These are phyloP conservation scores for Sclerurus mexicanus DNA, from an alignment of 2,113 vertebrate genomes.

Conservation along the genomic window DNA sequence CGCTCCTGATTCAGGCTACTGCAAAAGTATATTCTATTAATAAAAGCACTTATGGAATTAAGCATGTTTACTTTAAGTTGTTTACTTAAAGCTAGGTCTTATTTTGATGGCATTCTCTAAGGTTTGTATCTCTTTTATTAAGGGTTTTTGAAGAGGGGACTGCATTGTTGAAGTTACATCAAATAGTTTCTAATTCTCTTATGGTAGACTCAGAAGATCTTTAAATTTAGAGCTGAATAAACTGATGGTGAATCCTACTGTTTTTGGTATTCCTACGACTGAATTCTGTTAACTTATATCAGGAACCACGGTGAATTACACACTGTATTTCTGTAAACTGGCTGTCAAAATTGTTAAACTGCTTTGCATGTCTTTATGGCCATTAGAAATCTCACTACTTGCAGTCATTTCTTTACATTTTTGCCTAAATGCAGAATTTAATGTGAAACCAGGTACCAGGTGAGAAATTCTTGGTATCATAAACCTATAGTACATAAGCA, in stretches of 20 bases:
- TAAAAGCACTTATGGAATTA: neutral
- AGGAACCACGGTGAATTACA: neutral
- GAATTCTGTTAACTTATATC: neutral
- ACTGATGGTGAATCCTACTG: neutral
- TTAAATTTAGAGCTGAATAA: neutral
- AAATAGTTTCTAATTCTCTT: neutral
- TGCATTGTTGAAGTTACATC: neutral
- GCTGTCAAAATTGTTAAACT: neutral
- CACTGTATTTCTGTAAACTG: fast-evolving
- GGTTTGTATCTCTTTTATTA: neutral
- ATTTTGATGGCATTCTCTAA: neutral
- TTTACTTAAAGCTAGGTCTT: neutral
- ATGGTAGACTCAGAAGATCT: neutral
- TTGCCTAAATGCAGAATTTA: neutral
- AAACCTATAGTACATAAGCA: neutral
- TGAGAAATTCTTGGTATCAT: neutral
- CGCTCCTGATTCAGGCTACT: neutral
- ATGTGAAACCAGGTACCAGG: neutral
- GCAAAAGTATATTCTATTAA: neutral
- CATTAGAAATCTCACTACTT: neutral
- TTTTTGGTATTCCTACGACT: neutral
- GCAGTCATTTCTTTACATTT: neutral
- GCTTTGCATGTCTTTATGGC: neutral
- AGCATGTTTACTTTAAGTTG: neutral
- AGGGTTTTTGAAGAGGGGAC: neutral